phyloP scores from a whole-genome alignment of 2,888 invertebrate species.

The Pseudoips prasinana region DNA sequence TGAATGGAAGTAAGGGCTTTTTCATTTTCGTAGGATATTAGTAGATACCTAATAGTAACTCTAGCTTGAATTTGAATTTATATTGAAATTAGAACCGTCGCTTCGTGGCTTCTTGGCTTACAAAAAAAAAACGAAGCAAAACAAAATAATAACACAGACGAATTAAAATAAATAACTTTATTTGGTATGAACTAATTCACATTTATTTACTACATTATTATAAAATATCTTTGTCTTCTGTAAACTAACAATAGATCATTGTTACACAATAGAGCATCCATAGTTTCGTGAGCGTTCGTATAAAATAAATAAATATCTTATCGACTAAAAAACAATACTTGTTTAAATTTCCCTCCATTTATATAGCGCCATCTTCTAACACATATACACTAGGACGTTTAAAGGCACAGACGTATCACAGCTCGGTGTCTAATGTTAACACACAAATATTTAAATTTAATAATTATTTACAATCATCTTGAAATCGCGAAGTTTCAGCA shows the following conservation, averaged over 20 bases:
- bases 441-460: constrained; percentile 42
- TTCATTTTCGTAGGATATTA: too few species aligned
- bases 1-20: too few species aligned
- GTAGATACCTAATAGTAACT: too few species aligned
- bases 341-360: constrained; percentile 31
- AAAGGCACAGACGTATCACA: constrained; percentile 81
- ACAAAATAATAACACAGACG: too few species aligned
- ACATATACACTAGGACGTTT: constrained; percentile 50
- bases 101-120: too few species aligned
- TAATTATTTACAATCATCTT: constrained; percentile 42
- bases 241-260: constrained; percentile 2
- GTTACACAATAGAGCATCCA: constrained; percentile 22
- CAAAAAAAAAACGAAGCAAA: too few species aligned
- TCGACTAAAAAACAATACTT: constrained; percentile 37
- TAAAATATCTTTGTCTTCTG: constrained; percentile 28
- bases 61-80: too few species aligned
- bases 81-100: too few species aligned
- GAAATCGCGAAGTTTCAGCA: constrained; percentile 6
- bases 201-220: constrained; percentile 31
- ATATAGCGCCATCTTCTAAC: constrained; percentile 66
- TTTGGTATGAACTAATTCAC: constrained; percentile 55
- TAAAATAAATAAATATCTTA: constrained; percentile 53
- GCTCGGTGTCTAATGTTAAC: constrained; percentile 65
- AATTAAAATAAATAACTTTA: constrained; percentile 56
- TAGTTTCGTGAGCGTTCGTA: constrained; percentile 29